phyloP scores from a whole-genome alignment of 1,140 invertebrate species.

The Rhynchophorus ferrugineus region DNA sequence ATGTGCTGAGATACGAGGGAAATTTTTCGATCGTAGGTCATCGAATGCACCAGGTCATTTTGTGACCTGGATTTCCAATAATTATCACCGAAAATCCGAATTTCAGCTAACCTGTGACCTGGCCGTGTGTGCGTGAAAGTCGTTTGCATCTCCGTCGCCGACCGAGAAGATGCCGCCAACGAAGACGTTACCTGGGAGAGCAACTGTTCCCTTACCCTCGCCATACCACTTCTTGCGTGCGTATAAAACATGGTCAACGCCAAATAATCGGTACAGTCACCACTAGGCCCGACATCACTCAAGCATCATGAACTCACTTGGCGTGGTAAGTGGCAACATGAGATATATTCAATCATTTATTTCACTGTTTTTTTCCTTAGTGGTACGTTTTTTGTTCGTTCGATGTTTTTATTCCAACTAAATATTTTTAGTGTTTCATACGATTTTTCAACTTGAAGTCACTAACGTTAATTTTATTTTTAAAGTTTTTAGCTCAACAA shows the following conservation, averaged over 20 bases:
- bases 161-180: slow-evolving; percentile 25
- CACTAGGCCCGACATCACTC: slow-evolving; percentile 37
- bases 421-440: not conserved
- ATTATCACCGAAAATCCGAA: too few relatives aligned
- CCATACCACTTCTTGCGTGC: slow-evolving; percentile 7
- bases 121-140: slow-evolving; percentile 27
- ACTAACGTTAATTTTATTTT: too few relatives aligned
- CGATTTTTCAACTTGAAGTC: too few relatives aligned
- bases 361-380: too few relatives aligned
- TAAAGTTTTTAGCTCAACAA: too few relatives aligned
- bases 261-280: slow-evolving; percentile 36
- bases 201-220: slow-evolving; percentile 30
- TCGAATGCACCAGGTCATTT: too few relatives aligned
- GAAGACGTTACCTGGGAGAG: not conserved
- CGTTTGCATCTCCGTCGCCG: slow-evolving; percentile 32
- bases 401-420: too few relatives aligned
- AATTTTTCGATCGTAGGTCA: too few relatives aligned
- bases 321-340: slow-evolving; percentile 41
- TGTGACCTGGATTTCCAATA: too few relatives aligned
- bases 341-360: too few relatives aligned
- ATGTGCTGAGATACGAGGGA: too few relatives aligned
- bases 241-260: slow-evolving; percentile 35
- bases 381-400: not conserved
- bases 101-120: too few relatives aligned
- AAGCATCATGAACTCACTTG: slow-evolving; percentile 42